Percentiles rank a stretch among this genome's conserved stretches.
Evolutionary conservation across 2,113 vertebrate species (phyloP).

Genomic region (Cricetomys ansorgei): DNA sequence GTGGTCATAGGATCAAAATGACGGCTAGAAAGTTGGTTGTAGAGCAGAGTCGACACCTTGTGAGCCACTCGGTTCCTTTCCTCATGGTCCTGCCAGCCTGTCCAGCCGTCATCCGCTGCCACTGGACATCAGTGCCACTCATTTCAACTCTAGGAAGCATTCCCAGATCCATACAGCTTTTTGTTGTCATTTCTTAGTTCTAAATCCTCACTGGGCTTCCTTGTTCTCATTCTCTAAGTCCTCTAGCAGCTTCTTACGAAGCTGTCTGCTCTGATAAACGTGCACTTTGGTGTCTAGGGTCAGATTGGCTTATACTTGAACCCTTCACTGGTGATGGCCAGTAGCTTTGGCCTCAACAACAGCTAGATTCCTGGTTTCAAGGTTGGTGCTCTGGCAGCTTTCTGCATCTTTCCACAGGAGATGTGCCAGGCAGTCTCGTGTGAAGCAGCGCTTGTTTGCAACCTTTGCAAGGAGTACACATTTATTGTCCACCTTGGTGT

Average conservation of each 20-base stretch:
- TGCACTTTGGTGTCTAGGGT: background rate
- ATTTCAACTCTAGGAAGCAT: background rate
- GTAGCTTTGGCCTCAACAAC: background rate
- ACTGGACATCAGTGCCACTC: too few relatives aligned
- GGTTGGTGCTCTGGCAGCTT: background rate
- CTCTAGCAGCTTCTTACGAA: background rate
- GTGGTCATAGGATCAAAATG: background rate
- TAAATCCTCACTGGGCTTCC: background rate
- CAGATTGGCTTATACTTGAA: background rate
- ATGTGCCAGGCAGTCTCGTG: background rate
- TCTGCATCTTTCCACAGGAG: background rate
- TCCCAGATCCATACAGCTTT: too few relatives aligned
- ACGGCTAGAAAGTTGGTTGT: too few relatives aligned
- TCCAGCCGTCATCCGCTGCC: background rate
- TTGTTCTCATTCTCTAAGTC: background rate
- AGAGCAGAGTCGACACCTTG: background rate
- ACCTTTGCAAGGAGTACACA: background rate
- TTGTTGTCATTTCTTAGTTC: background rate
- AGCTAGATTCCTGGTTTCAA: background rate
- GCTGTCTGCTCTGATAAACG: background rate
- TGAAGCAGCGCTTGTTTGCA: background rate
- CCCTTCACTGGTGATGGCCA: background rate
- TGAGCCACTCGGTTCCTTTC: background rate
- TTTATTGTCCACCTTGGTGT: slow-evolving; percentile 45
- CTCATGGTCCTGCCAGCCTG: background rate